Conservation (phyloP, 2,888 invertebrate genomes). For the Stegophylla sp. region DNA sequence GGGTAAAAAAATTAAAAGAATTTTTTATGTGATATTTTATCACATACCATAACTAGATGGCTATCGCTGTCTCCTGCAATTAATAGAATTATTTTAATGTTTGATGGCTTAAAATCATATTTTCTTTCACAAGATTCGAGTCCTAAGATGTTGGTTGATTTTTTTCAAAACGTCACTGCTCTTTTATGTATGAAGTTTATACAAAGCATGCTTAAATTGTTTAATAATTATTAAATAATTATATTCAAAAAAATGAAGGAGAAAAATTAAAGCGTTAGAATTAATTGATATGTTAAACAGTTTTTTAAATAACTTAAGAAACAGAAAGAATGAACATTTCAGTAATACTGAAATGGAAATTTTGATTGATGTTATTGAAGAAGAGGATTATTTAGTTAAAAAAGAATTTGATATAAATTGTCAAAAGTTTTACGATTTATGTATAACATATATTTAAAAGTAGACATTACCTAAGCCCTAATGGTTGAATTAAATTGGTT, state of each 20-base stretch:
- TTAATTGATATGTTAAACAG: too few species aligned
- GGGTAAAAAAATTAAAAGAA: constrained; percentile 63
- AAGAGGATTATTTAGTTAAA: neutral
- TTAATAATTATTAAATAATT: too few species aligned
- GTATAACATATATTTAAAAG: constrained; percentile 8
- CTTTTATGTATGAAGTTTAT: constrained; percentile 55
- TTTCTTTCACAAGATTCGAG: constrained; percentile 61
- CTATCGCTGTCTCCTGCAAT: constrained; percentile 61
- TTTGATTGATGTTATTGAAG: neutral
- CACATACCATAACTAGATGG: constrained; percentile 62
- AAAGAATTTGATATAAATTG: neutral
- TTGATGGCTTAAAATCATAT: constrained; percentile 61
- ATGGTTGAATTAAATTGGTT: constrained; percentile 2
- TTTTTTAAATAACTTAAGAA: neutral
- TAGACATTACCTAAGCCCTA: neutral
- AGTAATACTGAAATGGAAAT: neutral
- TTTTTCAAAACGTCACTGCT: constrained; percentile 62
- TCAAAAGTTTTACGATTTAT: neutral
- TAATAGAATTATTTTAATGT: too few species aligned
- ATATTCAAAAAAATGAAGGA: too few species aligned
- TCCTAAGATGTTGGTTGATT: constrained; percentile 60
- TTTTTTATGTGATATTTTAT: constrained; percentile 63
- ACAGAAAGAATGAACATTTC: neutral
- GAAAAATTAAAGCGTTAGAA: too few species aligned
- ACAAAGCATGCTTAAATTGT: too few species aligned